A percentile compares a stretch with the other conserved stretches of the same genome.
phyloP scores from a whole-genome alignment of 2,113 vertebrate genomes.

The Cyanocitta stelleri region DNA sequence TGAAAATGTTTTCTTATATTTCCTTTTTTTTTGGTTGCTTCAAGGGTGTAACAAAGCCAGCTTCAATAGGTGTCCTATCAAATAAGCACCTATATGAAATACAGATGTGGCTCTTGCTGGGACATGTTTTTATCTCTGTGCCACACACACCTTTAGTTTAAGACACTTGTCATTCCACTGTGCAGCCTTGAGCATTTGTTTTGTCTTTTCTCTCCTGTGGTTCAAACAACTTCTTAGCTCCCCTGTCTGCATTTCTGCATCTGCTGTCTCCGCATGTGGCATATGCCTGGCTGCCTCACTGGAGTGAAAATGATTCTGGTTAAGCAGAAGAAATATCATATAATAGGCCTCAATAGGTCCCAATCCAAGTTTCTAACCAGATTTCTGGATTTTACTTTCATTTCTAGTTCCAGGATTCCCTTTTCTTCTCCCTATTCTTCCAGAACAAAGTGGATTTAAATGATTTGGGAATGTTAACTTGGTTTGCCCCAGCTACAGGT shows the following conservation, averaged over 20 bases:
- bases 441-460: not conserved
- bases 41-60: not conserved
- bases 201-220: not conserved
- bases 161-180: not conserved
- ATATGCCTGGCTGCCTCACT: not conserved
- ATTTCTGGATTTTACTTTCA: not conserved
- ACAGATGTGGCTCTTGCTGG: not conserved
- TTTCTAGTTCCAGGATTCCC: not conserved
- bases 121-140: slow-evolving; percentile 4
- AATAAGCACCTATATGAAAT: not conserved
- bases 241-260: slow-evolving; percentile 1
- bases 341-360: not conserved
- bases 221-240: not conserved
- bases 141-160: not conserved
- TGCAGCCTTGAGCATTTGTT: not conserved
- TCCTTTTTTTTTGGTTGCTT: not conserved
- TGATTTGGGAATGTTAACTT: not conserved
- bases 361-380: not conserved
- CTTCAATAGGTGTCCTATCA: not conserved
- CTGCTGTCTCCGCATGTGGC: not conserved
- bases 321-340: not conserved
- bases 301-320: not conserved
- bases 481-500: not conserved
- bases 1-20: not conserved
- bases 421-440: not conserved